Evolutionary conservation across 92 coral and sea anemone species (phyloP).

Genomic region (Epizoanthus stellaris): DNA sequence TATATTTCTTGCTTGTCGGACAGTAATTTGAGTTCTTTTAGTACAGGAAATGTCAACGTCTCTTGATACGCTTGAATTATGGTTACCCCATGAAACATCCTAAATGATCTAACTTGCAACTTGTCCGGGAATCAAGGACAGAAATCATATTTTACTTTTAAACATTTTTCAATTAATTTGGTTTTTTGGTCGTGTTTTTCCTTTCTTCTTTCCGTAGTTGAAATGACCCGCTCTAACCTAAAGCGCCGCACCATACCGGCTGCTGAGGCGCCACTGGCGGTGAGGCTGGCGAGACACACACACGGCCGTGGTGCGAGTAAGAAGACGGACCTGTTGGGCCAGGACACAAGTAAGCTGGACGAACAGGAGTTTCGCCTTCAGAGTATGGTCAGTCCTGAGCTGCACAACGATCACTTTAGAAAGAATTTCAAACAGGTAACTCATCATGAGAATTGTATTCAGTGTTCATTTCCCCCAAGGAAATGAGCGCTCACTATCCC

Average conservation of each 20-base stretch:
- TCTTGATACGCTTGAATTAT: no score
- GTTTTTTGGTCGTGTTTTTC: neutral
- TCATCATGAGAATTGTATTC: neutral
- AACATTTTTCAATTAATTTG: neutral
- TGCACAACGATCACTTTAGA: conserved; percentile 45
- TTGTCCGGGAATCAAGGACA: no score
- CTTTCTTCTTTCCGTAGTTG: neutral
- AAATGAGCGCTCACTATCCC: no score
- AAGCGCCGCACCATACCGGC: neutral
- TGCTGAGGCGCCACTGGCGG: neutral
- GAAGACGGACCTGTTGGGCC: conserved; percentile 84
- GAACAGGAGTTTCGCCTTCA: conserved; percentile 79
- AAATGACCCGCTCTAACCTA: neutral
- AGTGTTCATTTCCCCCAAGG: no score
- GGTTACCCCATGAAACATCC: no score
- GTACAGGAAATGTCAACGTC: no score
- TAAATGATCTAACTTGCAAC: no score
- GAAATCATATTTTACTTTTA: no score
- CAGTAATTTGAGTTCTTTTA: no score
- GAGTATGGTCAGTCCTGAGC: conserved; percentile 84
- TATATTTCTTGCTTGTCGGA: no score
- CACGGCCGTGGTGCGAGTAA: conserved; percentile 32
- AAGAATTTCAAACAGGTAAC: conserved; percentile 19
- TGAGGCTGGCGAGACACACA: no score
- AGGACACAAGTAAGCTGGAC: conserved; percentile 73